phyloP scores from a whole-genome alignment of 2,888 invertebrate species.

The Minunthozetes semirufus region DNA sequence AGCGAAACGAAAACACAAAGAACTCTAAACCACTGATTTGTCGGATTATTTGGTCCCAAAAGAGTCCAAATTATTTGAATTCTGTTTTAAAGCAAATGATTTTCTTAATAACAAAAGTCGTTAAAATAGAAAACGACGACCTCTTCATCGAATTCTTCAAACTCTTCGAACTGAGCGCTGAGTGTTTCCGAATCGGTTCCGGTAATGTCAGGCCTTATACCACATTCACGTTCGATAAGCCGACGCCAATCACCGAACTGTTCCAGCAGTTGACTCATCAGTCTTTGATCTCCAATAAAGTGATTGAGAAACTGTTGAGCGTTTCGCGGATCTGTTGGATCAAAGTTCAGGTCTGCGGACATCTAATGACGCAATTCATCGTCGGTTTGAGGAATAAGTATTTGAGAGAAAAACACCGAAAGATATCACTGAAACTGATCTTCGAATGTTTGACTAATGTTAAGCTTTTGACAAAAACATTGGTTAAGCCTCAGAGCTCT shows the following conservation, averaged over 20 bases:
- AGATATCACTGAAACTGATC: background rate
- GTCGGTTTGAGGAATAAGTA: background rate
- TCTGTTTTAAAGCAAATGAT: background rate
- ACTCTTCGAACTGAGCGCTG: background rate
- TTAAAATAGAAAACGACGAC: background rate
- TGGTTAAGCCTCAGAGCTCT: background rate
- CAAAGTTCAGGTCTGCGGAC: background rate
- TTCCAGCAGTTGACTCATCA: background rate
- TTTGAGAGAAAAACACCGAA: background rate
- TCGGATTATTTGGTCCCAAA: conserved; percentile 3
- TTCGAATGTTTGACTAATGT: background rate
- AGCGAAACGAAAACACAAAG: background rate
- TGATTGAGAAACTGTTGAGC: background rate
- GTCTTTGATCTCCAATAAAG: background rate
- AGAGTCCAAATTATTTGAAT: background rate
- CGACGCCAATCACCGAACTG: background rate
- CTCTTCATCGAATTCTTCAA: too few species aligned
- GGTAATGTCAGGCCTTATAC: conserved; percentile 18
- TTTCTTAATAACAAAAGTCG: background rate
- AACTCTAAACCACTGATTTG: background rate
- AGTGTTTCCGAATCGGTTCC: conserved; percentile 17
- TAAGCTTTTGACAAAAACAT: background rate
- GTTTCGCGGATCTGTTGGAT: background rate
- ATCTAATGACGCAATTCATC: background rate
- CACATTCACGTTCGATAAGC: background rate